Evolutionary conservation across 2,888 invertebrate genomes (phyloP).

Genomic region (Pseudococcus longispinus): DNA sequence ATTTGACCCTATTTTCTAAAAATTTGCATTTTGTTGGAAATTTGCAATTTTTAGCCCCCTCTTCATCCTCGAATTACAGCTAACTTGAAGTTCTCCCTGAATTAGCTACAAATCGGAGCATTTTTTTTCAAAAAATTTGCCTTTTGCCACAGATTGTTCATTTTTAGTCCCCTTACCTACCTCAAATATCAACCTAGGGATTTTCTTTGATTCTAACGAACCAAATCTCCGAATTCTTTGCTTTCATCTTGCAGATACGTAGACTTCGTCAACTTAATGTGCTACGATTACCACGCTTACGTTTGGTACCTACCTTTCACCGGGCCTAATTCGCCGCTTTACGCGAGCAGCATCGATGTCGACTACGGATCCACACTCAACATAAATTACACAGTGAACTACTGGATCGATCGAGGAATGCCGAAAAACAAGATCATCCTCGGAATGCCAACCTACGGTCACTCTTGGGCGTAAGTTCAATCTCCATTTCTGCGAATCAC

Average conservation of each 20-base stretch:
- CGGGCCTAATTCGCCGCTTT: constrained; percentile 82
- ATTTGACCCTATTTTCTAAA: no score
- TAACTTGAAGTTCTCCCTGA: no score
- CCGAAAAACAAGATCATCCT: constrained; percentile 79
- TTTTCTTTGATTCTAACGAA: no score
- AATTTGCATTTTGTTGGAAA: no score
- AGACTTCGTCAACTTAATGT: constrained; percentile 89
- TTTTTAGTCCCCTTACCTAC: no score
- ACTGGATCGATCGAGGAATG: constrained; percentile 80
- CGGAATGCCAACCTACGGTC: constrained; percentile 88
- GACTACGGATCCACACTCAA: constrained; percentile 75
- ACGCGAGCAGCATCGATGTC: constrained; percentile 67
- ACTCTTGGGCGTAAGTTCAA: constrained; percentile 71
- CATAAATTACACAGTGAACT: constrained; percentile 80
- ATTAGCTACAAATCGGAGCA: no score
- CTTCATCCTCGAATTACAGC: no score
- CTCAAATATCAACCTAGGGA: no score
- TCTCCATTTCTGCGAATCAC: not conserved
- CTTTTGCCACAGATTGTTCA: no score
- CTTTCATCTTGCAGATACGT: constrained; percentile 67
- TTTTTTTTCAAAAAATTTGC: no score
- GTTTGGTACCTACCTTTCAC: constrained; percentile 80
- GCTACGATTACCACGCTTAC: constrained; percentile 88
- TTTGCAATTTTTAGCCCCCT: no score
- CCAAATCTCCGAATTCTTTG: not conserved